These are phyloP conservation scores for Percopsis transmontana DNA, from an alignment of 2,113 vertebrate species.

Conservation along the genomic window DNA sequence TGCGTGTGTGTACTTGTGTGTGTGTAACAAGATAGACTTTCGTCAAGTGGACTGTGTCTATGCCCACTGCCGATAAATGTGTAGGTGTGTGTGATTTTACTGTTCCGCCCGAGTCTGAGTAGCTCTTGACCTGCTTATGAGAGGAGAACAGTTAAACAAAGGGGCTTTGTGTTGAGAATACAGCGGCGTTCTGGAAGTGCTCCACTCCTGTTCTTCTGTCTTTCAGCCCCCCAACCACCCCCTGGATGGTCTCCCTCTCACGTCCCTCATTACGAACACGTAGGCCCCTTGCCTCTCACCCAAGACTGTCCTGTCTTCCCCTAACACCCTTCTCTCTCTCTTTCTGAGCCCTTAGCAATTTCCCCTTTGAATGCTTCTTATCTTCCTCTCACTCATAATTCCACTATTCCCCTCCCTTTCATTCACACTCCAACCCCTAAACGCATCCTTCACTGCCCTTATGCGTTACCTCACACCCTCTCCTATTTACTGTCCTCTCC, in stretches of 20 bases:
- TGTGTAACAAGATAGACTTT: conserved; percentile 18
- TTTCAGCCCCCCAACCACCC: background rate
- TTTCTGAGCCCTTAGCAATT: conserved; percentile 19
- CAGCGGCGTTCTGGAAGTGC: background rate
- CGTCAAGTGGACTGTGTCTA: background rate
- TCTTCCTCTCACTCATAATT: conserved; percentile 61
- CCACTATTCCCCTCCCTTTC: conserved; percentile 37
- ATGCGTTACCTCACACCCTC: conserved; percentile 44
- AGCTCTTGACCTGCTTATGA: conserved; percentile 47
- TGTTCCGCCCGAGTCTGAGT: conserved; percentile 21
- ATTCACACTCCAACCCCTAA: conserved; percentile 41
- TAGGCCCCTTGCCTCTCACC: conserved; percentile 11
- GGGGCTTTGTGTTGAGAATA: conserved; percentile 14
- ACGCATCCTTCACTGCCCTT: conserved; percentile 56
- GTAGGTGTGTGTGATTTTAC: conserved; percentile 3
- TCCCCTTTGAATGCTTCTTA: conserved; percentile 12
- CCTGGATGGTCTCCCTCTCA: background rate
- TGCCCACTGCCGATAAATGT: background rate
- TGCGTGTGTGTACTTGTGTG: conserved; percentile 17
- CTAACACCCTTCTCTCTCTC: background rate
- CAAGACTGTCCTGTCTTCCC: conserved; percentile 14
- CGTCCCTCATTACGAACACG: conserved; percentile 14
- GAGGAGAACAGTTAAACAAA: conserved; percentile 25
- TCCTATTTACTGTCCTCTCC: conserved; percentile 44
- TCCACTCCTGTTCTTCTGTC: background rate